Evolutionary conservation across 1,140 invertebrate species (phyloP).

Genomic region (Anoplolepis gracilipes): DNA sequence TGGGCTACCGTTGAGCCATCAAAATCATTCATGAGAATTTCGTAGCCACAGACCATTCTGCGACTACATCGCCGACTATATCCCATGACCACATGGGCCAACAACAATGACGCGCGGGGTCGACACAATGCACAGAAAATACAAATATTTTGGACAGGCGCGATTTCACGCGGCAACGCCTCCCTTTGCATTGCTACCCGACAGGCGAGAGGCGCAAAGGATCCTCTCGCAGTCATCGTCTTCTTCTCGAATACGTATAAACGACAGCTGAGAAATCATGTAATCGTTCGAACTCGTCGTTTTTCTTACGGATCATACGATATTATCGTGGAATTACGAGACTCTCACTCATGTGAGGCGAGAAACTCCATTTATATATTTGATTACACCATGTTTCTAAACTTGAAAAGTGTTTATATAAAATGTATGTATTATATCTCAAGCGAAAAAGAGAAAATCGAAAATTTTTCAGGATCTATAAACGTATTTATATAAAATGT

Average conservation of each 20-base stretch:
- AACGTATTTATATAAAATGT: neutral
- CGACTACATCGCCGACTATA: neutral
- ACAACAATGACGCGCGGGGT: conserved; percentile 63
- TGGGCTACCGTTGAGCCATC: conserved; percentile 63
- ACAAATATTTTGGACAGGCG: conserved; percentile 76
- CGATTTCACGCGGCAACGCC: conserved; percentile 76
- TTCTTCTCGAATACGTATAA: neutral
- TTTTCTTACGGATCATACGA: neutral
- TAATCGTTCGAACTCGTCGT: neutral
- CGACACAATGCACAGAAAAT: conserved; percentile 69
- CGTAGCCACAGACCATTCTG: conserved; percentile 69
- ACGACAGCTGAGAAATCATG: conserved; percentile 62
- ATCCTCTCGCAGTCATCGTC: conserved; percentile 26
- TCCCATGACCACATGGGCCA: conserved; percentile 51
- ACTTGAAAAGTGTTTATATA: neutral
- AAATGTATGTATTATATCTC: neutral
- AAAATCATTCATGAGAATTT: conserved; percentile 68
- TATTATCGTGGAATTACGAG: conserved; percentile 40
- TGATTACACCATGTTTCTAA: neutral
- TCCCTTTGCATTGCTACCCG: conserved; percentile 32
- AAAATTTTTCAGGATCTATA: neutral
- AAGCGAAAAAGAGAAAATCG: neutral
- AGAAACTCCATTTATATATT: neutral
- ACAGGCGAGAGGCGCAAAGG: conserved; percentile 4
- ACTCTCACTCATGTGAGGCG: neutral